Evolutionary conservation across 2,888 invertebrate genomes (phyloP).

Genomic region (Eupithecia subfuscata): DNA sequence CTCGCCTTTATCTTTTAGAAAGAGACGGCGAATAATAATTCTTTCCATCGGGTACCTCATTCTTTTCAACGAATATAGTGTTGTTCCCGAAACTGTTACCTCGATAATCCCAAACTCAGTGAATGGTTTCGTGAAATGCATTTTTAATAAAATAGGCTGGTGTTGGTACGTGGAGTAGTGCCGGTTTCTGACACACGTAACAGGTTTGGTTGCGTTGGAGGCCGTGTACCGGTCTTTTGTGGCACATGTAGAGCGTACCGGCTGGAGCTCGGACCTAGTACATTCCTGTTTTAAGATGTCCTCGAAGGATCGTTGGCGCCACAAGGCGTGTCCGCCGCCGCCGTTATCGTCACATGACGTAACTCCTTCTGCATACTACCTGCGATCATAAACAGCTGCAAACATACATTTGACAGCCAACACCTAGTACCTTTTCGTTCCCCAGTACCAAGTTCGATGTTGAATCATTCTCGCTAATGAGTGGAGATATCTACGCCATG

Average conservation of each 20-base stretch:
- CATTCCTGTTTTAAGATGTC: conserved; percentile 73
- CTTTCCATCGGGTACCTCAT: conserved; percentile 64
- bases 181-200: conserved; percentile 76
- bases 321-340: conserved; percentile 77
- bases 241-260: conserved; percentile 77
- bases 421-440: conserved; percentile 27
- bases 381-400: conserved; percentile 56
- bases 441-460: conserved; percentile 31
- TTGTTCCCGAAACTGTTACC: conserved; percentile 60
- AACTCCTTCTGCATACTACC: conserved; percentile 56
- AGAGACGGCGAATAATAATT: conserved; percentile 70
- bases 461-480: conserved; percentile 44
- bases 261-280: conserved; percentile 64
- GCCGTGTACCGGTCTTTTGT: conserved; percentile 79
- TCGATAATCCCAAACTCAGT: conserved; percentile 45
- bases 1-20: conserved; percentile 61
- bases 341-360: conserved; percentile 79
- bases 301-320: conserved; percentile 75
- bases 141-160: conserved; percentile 57
- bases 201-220: conserved; percentile 81
- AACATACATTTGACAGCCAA: conserved; percentile 26
- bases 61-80: conserved; percentile 61
- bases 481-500: conserved; percentile 45
- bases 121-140: conserved; percentile 51
- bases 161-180: conserved; percentile 56